A percentile compares a stretch with the other conserved stretches of the same genome.
These are phyloP conservation scores for Brachynemurus nebulosus DNA, from an alignment of 2,888 invertebrate genomes.

Conservation along the genomic window DNA sequence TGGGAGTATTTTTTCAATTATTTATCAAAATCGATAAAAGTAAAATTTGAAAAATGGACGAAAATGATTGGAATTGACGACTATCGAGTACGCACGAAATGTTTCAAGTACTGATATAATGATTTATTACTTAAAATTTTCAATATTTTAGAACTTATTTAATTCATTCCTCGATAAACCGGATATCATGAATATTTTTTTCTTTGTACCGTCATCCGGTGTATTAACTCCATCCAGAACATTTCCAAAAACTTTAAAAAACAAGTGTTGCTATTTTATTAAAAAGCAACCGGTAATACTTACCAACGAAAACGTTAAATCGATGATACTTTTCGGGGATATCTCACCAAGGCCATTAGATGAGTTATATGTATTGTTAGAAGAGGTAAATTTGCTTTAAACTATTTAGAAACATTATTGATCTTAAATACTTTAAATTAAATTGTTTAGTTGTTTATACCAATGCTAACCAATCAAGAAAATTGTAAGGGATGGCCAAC, in stretches of 20 bases:
- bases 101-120: neutral
- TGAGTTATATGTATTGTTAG: slow-evolving; percentile 52
- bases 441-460: slow-evolving; percentile 44
- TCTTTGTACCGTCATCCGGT: slow-evolving; percentile 47
- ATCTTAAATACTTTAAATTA: no score
- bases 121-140: slow-evolving; percentile 8
- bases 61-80: slow-evolving; percentile 66
- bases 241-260: slow-evolving; percentile 45
- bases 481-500: slow-evolving; percentile 63
- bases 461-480: slow-evolving; percentile 52
- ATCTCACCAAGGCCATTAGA: slow-evolving; percentile 55
- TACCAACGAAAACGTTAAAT: slow-evolving; percentile 40
- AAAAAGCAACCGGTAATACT: slow-evolving; percentile 47
- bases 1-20: slow-evolving; percentile 69
- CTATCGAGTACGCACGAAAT: slow-evolving; percentile 37
- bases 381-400: slow-evolving; percentile 34
- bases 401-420: no score
- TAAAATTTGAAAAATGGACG: slow-evolving; percentile 78
- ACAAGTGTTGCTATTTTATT: slow-evolving; percentile 66
- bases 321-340: slow-evolving; percentile 51
- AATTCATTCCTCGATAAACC: slow-evolving; percentile 38
- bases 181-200: slow-evolving; percentile 36
- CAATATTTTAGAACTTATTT: slow-evolving; percentile 37
- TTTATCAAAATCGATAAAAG: slow-evolving; percentile 53
- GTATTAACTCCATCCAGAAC: slow-evolving; percentile 46